Conservation (phyloP, 1,140 invertebrate species). For the Tenebrio molitor region DNA sequence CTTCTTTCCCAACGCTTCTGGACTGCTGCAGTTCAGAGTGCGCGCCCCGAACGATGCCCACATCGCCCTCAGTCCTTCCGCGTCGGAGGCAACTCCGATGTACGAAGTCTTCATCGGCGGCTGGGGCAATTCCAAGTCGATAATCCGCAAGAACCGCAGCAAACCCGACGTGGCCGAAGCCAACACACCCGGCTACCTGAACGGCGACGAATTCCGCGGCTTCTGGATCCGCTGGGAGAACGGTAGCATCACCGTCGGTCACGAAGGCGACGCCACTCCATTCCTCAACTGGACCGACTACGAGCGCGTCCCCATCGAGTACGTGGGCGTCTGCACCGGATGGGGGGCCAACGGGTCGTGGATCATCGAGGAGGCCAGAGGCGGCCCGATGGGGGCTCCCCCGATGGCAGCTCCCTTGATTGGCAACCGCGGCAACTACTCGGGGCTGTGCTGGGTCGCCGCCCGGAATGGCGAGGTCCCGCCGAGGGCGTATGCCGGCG, state of each 20-base stretch:
- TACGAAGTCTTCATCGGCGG: constrained; percentile 87
- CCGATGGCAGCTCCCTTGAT: constrained; percentile 46
- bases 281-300: constrained; percentile 80
- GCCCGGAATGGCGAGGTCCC: constrained; percentile 76
- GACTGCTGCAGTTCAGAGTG: constrained; percentile 80
- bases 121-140: constrained; percentile 87
- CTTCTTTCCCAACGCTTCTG: constrained; percentile 78
- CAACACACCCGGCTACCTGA: constrained; percentile 79
- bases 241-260: constrained; percentile 76
- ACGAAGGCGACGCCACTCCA: constrained; percentile 77
- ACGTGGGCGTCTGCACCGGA: constrained; percentile 86
- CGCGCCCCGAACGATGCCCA: constrained; percentile 85
- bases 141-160: constrained; percentile 81
- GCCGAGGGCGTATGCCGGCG: constrained; percentile 79
- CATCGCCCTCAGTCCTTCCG: constrained; percentile 77
- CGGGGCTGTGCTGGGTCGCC: constrained; percentile 74
- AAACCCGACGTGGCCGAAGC: constrained; percentile 84
- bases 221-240: constrained; percentile 88
- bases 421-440: constrained; percentile 62
- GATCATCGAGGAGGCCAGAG: constrained; percentile 74
- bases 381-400: constrained; percentile 11
- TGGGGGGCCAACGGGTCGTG: constrained; percentile 88
- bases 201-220: constrained; percentile 78
- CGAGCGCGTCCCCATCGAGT: constrained; percentile 76
- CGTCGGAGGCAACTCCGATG: constrained; percentile 79